Base-by-base conservation (phyloP, 2,888 invertebrate species). In the Noctua janthina region DNA sequence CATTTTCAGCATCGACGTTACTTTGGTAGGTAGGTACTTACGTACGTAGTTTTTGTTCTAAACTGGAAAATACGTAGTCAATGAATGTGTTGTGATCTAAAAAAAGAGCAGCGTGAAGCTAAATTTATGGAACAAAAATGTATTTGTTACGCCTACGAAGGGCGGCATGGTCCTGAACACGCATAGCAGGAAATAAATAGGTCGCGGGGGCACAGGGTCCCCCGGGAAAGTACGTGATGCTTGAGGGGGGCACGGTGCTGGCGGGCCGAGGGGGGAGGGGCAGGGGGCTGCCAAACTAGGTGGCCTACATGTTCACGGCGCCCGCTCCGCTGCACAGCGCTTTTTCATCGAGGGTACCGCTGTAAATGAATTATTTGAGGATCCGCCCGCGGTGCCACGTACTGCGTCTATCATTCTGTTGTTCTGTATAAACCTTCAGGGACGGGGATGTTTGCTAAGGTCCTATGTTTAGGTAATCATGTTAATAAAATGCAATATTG, bases 131-230 rank as follows among this genome's bases (percentile, higher is more conserved):
- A 90, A 83, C 85, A 77, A 85, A 79, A 86, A 86, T 83, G 69
- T 74, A 7, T 46, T 46, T 59, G 17, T 46, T 68, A 59, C 62
- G 89, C 77, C 83, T 83, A 86, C 73, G 70, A 77, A 89, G 76
- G 82, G 73, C 64, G 68, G 69, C 73, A 78, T 79, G 78, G 89
- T 76, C 39, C 70, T 20, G 51, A 90, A 93, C 93, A 93, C 92
- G 91, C 94, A 93, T 93, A 93, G 91, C 90, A 91, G 91, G 91
- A 93, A 94, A 92, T 92, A 95, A 93, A 94, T 95, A 93, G 96
- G 96, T 95, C 95, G 92, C 91, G 90, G 88, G 92, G 91, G 90
- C 91, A 89, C 88, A 87, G 86, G 86, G 85, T 87, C 88, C 91
- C 83, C 79, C 73, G 75, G 87, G 87, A 85, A 78, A 85, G 82